Evolutionary conservation across 1,140 invertebrate genomes (phyloP).

Genomic region (Frieseomelitta varia): DNA sequence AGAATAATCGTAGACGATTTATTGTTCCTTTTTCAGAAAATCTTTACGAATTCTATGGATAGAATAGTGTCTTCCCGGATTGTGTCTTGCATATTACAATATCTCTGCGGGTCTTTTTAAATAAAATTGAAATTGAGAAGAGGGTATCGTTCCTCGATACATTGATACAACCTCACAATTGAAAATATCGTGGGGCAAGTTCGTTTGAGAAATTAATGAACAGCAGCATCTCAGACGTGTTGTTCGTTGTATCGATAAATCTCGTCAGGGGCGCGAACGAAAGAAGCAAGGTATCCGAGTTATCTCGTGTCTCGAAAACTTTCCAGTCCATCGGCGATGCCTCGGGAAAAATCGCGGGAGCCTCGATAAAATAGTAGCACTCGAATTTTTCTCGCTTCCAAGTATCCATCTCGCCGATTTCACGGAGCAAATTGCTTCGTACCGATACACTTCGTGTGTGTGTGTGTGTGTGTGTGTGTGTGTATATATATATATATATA

Average conservation of each 20-base stretch:
- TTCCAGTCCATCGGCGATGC: slow-evolving; percentile 2
- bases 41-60: neutral
- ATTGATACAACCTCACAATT: no score
- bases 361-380: neutral
- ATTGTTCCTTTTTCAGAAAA: neutral
- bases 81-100: no score
- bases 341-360: neutral
- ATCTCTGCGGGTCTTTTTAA: no score
- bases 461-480: accelerated
- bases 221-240: neutral
- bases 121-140: no score
- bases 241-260: neutral
- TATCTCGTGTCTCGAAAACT: neutral
- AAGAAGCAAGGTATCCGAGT: neutral
- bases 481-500: no score
- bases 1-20: neutral
- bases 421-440: neutral
- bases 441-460: neutral
- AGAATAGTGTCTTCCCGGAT: no score
- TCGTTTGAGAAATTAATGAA: neutral
- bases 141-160: no score
- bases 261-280: neutral
- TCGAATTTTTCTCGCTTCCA: neutral
- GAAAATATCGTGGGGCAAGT: no score
- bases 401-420: neutral